These are phyloP conservation scores for Crotalus horridus DNA, from an alignment of 2,113 vertebrate genomes.

Conservation along the genomic window DNA sequence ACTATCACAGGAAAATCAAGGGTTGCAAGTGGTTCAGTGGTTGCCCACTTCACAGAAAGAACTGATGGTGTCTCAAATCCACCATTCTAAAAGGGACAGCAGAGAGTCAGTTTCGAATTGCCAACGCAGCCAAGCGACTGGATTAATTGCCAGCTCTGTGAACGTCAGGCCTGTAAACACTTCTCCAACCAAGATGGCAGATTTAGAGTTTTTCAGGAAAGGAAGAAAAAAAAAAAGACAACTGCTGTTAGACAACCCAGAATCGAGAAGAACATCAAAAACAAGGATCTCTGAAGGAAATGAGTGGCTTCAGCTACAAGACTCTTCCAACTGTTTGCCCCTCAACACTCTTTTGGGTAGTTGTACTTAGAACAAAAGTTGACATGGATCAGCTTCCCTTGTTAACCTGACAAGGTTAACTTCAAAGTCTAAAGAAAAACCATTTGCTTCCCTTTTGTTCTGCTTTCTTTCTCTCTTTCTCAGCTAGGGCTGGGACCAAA, in stretches of 20 bases:
- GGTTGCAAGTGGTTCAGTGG: too few relatives aligned
- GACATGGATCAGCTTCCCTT: neutral
- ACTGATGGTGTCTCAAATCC: neutral
- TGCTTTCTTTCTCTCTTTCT: neutral
- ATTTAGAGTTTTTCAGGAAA: neutral
- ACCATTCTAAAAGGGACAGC: neutral
- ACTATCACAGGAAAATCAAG: neutral
- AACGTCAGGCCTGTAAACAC: neutral
- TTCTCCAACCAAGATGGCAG: neutral
- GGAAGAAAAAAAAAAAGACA: neutral
- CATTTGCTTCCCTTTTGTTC: neutral
- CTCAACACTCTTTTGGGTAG: neutral
- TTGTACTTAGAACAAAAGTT: neutral
- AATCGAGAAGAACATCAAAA: neutral
- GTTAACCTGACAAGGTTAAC: slow-evolving; percentile 1
- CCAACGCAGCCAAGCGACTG: neutral
- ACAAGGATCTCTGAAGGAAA: neutral
- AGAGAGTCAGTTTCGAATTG: neutral
- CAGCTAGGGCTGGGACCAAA: neutral
- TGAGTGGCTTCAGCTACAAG: slow-evolving; percentile 6
- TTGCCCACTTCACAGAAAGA: neutral
- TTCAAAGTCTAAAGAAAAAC: neutral
- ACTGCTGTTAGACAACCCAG: neutral
- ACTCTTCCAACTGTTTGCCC: slow-evolving; percentile 1
- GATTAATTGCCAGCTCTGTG: neutral